Evolutionary conservation across 2,888 invertebrate genomes (phyloP), one percentile per base, ranked within the genome.

Genomic region (Oligia strigilis): DNA sequence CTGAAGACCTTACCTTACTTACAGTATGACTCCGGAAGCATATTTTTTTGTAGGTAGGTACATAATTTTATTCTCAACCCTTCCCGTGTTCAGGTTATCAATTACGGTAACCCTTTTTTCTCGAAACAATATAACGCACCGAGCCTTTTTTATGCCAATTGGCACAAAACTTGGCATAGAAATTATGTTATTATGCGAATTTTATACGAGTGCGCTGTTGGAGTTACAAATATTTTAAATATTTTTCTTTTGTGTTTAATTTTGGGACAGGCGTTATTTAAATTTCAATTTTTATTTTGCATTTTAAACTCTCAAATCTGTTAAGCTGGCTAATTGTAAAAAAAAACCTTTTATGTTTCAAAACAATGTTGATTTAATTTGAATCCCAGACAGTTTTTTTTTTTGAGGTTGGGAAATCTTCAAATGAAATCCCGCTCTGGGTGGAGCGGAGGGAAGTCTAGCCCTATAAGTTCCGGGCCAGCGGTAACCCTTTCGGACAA

Each of bases 111-210:
- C 87, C 90, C 86, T 88, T 91, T 91, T 85, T 87, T 85, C 84
- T 77, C 79, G 80, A 90, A 91, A 90, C 88, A 90, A 90, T 89
- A 89, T 86, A 87, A 89, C 87, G 81, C 40, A 81, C 82, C 77
- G 60, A 85, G 84, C 78, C 86, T 84, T 86, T 86, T 84, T 87
- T 87, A 87, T 86, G 87, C 83, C 87, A 87, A 90, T 91, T 86
- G 85, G 82, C 69, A 86, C 77, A 89, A 87, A 84, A 85, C 69
- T 80, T 80, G 82, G 83, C 80, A 89, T 90, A 85, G 86, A 86
- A 91, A 91, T 89, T 87, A 90, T 91, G 79, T 85, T 88, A 87
- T 91, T 91, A 90, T 89, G 90, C 88, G 87, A 90, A 89, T 87
- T 86, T 89, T 87, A 88, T 86, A 86, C 23, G 72, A 80, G 78